Base-by-base conservation (phyloP, 2,888 invertebrate genomes). In the Drosophila nr. perissopoda region DNA sequence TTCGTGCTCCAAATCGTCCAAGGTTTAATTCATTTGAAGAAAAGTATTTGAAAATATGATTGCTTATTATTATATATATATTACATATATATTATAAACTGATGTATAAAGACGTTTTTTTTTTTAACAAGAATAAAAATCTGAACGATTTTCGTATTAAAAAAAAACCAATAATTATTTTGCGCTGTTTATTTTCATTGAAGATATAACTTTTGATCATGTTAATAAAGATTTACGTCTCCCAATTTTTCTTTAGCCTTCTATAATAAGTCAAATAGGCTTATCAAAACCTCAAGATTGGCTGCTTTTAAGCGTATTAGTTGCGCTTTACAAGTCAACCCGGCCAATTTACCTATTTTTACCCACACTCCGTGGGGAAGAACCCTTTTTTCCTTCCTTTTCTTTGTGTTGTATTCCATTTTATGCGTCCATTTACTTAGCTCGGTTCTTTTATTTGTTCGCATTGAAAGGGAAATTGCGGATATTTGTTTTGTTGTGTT, bases 401-500 rank as follows among this genome's bases (percentile, higher is more conserved):
- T 65, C 57, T 71, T 62, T 72, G 51, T 66, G 59, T 64, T 60
- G 1, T 51, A 60, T 42, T 72, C 49, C 61, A 62, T 66, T 60
- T 16, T 38, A 51, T 57, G 51, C 51, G 56, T 38, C 65, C 56
- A 68, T 68, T 68, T 42, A 68, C 67, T 76, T 72, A 49, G 36
- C 36, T 61, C 25, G 52, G 33, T 25, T 67, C 40, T 49, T 72
- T 71, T 73, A 74, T 83, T 82, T 87, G 78, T 72, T 87, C 76
- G 82, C 80, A 87, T 76, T 79, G 81, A 83, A 84, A 84, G 66
- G 83, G 75, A 83, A 82, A 86, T 82, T 82, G 80, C 80, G 67
- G 74, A 83, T 83, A 82, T 86, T 83, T 70, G 81, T 72, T 80
- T 82, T 88, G 76, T 46, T 46, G 25, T 46, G 16, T 88, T 86